phyloP scores from a whole-genome alignment of 2,888 invertebrate genomes.

The Lasioglossum leucozonium region DNA sequence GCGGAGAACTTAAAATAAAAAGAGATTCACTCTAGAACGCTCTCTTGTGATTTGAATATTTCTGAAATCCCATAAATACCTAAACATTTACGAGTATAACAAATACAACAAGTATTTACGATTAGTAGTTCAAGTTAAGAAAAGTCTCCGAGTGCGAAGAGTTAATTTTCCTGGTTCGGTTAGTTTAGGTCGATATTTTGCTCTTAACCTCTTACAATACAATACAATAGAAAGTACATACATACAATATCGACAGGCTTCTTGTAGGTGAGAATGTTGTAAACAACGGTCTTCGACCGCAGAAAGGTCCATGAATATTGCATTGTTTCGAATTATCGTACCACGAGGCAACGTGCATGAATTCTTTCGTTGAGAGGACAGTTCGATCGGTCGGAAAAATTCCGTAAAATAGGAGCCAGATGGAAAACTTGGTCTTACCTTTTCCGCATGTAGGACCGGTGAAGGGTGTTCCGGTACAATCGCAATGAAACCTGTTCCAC shows the following conservation, averaged over 20 bases:
- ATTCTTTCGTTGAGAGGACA: background rate
- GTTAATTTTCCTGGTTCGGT: background rate
- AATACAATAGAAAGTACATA: no score
- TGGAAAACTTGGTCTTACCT: constrained; percentile 85
- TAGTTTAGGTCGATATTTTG: no score
- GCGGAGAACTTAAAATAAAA: no score
- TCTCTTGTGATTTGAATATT: no score
- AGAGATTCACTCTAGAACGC: no score
- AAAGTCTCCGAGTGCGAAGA: background rate
- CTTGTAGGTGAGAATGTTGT: background rate
- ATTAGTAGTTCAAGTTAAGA: background rate
- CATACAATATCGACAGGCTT: background rate
- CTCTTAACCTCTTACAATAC: no score
- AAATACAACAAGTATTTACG: no score
- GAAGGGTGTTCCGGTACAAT: constrained; percentile 95
- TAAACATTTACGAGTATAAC: no score
- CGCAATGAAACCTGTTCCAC: constrained; percentile 97
- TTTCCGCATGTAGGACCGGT: constrained; percentile 96
- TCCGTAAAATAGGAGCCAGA: background rate
- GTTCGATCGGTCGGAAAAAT: background rate
- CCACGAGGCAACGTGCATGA: background rate
- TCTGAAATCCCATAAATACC: no score
- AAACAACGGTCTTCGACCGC: background rate
- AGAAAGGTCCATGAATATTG: background rate
- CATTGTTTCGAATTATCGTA: background rate